phyloP scores from a whole-genome alignment of 1,140 invertebrate species.

The Galendromus occidentalis region DNA sequence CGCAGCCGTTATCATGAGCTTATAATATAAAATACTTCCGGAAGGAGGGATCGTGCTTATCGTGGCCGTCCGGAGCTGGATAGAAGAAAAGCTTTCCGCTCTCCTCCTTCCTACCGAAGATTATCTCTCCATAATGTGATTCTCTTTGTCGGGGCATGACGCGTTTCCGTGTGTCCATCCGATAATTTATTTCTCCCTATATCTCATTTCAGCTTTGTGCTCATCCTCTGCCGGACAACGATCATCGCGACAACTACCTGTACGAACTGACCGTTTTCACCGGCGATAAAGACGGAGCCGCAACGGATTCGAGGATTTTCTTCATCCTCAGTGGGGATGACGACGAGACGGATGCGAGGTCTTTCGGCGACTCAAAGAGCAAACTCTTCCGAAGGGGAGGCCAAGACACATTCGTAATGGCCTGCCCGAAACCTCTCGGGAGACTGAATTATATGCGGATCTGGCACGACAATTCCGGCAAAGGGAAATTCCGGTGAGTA shows the following conservation, averaged over 20 bases:
- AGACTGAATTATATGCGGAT: conserved; percentile 22
- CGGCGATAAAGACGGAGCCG: conserved; percentile 29
- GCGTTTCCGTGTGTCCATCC: not conserved
- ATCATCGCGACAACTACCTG: conserved; percentile 26
- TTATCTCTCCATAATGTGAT: not conserved
- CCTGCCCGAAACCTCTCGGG: conserved; percentile 21
- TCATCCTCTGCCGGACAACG: conserved; percentile 32
- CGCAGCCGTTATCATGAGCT: too few relatives aligned
- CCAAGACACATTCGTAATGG: conserved; percentile 33
- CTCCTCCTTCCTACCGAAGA: too few relatives aligned
- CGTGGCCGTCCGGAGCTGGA: too few relatives aligned
- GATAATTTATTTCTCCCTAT: not conserved
- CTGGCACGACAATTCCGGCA: conserved; percentile 28
- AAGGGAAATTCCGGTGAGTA: conserved; percentile 19
- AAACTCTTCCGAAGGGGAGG: conserved; percentile 29
- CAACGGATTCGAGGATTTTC: conserved; percentile 30
- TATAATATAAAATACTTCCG: too few relatives aligned
- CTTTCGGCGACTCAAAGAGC: conserved; percentile 28
- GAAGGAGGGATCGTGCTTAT: too few relatives aligned
- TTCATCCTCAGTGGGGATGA: conserved; percentile 33
- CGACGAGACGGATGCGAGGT: conserved; percentile 27
- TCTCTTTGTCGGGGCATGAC: not conserved
- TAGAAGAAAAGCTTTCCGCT: too few relatives aligned
- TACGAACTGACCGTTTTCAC: conserved; percentile 32
- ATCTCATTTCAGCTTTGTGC: conserved; percentile 27